These are phyloP conservation scores for Carlito syrichta DNA, from an alignment of 2,113 vertebrate species.

Conservation along the genomic window DNA sequence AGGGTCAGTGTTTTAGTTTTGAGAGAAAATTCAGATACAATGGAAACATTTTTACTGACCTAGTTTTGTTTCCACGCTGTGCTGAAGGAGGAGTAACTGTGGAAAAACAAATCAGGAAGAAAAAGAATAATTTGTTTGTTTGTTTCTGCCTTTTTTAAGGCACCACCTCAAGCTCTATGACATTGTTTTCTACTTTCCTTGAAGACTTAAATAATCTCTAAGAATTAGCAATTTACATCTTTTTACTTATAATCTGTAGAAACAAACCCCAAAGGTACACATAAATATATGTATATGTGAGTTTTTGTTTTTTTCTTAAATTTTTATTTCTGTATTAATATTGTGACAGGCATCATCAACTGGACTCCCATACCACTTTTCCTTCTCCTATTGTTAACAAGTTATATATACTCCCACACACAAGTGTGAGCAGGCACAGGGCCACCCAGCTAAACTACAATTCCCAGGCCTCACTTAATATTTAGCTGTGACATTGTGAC, in stretches of 20 bases:
- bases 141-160: background rate
- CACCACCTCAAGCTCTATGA: background rate
- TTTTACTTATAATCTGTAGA: background rate
- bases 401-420: background rate
- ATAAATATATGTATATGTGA: background rate
- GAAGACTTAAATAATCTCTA: background rate
- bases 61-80: conserved; percentile 39
- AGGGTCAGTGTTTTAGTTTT: background rate
- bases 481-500: background rate
- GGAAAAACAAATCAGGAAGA: conserved; percentile 18
- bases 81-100: background rate
- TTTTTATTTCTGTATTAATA: background rate
- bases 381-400: background rate
- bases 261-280: background rate
- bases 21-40: conserved; percentile 34
- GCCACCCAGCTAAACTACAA: no score
- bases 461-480: background rate
- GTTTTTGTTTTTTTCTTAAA: background rate
- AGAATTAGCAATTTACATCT: background rate
- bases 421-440: background rate
- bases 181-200: background rate
- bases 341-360: background rate
- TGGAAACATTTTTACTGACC: conserved; percentile 33
- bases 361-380: background rate
- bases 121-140: background rate